Evolutionary conservation across 1,140 invertebrate species (phyloP), one percentile per base, ranked within the genome.

Genomic region (Chymomyza costata): DNA sequence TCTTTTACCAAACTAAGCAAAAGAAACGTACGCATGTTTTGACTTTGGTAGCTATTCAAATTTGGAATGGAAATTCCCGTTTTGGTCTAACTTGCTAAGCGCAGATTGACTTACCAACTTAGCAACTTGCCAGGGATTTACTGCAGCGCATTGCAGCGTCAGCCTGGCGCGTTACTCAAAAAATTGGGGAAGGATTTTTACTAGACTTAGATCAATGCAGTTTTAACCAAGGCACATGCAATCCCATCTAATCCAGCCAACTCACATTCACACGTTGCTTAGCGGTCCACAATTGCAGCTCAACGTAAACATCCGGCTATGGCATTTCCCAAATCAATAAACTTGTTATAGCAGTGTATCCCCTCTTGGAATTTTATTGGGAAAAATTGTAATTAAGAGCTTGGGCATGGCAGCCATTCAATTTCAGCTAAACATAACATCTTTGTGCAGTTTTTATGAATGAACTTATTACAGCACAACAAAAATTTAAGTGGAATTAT

Each of bases 291-390:
- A 39, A 53, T 46, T 31, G 45, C 54, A 34, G n/a, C n/a, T n/a
- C n/a, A 44, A 49, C 39, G 32, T 76, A 76, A 78, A 78, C 73
- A 78, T 78, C 73, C 73, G 73, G 73, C 52, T 73, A 41, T 78
- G 73, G 73, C 68, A 67, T 73, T 80, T 80, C 73, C 73, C 67
- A 80, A 78, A 78, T 78, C 71, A 78, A 78, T 78, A 78, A 78
- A 80, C 71, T 78, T 80, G 73, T 65, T 65, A 65, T 76, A 80
- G 63, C 61, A 44, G 46, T 41, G 49, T 69, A 61, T 57, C 34
- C 49, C 47, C 49, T 15, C 50, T 49, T 59, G 19, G 46, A 47
- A 46, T 59, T 78, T 80, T 78, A 71, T 58, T 44, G 37, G 59
- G 67, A 78, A 76, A 71, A 61, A 41, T 71, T 64, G 67, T 80